phyloP scores from a whole-genome alignment of 2,797 vertebrate species.

The Muraenolepis orangiensis region DNA sequence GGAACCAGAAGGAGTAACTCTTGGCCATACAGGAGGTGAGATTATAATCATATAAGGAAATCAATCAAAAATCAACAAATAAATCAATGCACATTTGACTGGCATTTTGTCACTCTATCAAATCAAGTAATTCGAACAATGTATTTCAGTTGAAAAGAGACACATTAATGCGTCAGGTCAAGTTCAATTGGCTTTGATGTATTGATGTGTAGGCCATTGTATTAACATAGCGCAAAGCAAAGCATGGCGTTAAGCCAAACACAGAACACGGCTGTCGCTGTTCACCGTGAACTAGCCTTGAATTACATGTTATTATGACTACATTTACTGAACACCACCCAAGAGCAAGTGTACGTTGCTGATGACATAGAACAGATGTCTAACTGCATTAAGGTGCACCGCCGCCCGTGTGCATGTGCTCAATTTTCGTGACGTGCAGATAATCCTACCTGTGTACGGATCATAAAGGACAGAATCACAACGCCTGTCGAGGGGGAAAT shows the following conservation, averaged over 20 bases:
- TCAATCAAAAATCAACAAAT: background rate
- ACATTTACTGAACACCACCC: background rate
- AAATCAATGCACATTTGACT: background rate
- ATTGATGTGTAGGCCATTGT: background rate
- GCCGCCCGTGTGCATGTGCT: too few species aligned
- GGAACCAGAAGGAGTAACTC: background rate
- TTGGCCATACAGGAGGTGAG: background rate
- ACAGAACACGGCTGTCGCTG: background rate
- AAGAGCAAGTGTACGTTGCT: background rate
- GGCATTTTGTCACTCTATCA: background rate
- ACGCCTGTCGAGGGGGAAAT: background rate
- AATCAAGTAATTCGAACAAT: background rate
- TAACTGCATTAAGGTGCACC: background rate
- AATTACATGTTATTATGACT: background rate
- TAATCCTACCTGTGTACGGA: background rate
- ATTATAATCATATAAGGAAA: background rate
- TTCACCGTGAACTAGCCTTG: background rate
- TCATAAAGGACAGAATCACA: background rate
- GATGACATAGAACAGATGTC: background rate
- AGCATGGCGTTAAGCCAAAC: background rate
- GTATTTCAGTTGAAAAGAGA: background rate
- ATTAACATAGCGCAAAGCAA: background rate
- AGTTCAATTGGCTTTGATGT: background rate
- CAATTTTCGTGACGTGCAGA: background rate
- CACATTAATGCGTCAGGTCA: background rate